Evolutionary conservation across 2,888 invertebrate genomes (phyloP).

Genomic region (Aphodius sticticus): DNA sequence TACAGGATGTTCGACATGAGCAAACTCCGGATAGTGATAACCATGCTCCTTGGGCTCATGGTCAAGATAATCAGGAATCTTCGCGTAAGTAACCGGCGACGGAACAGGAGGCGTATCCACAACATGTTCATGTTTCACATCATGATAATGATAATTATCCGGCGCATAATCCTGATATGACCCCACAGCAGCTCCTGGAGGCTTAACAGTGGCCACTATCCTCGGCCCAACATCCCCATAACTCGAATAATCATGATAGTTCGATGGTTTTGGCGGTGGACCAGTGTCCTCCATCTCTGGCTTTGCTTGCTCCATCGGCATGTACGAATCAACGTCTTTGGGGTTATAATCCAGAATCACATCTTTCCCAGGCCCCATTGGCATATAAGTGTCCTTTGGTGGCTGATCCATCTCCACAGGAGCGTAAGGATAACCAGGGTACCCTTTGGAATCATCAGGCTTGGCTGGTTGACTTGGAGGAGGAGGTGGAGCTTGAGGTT

Average conservation of each 20-base stretch:
- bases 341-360: slow-evolving; percentile 25
- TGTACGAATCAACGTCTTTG: slow-evolving; percentile 19
- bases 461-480: slow-evolving; percentile 44
- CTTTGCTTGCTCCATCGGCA: slow-evolving; percentile 8
- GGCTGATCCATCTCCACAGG: slow-evolving; percentile 33
- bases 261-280: slow-evolving; percentile 17
- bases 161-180: slow-evolving; percentile 40
- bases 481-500: slow-evolving; percentile 41
- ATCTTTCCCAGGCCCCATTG: slow-evolving; percentile 13
- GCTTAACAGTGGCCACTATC: slow-evolving; percentile 38
- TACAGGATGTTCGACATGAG: slow-evolving; percentile 52
- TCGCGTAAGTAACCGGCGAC: slow-evolving; percentile 32
- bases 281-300: slow-evolving; percentile 8
- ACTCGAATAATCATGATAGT: slow-evolving; percentile 24
- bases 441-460: slow-evolving; percentile 28
- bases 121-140: slow-evolving; percentile 33
- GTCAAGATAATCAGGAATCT: slow-evolving; percentile 40
- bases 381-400: slow-evolving; percentile 28
- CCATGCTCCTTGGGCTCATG: slow-evolving; percentile 38
- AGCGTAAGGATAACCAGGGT: slow-evolving; percentile 34
- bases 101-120: slow-evolving; percentile 35
- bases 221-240: slow-evolving; percentile 36
- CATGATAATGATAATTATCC: slow-evolving; percentile 33
- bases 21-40: slow-evolving; percentile 45
- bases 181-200: slow-evolving; percentile 37